Evolutionary conservation across 2,888 invertebrate species (phyloP).

Genomic region (Scrobipalpa costella): DNA sequence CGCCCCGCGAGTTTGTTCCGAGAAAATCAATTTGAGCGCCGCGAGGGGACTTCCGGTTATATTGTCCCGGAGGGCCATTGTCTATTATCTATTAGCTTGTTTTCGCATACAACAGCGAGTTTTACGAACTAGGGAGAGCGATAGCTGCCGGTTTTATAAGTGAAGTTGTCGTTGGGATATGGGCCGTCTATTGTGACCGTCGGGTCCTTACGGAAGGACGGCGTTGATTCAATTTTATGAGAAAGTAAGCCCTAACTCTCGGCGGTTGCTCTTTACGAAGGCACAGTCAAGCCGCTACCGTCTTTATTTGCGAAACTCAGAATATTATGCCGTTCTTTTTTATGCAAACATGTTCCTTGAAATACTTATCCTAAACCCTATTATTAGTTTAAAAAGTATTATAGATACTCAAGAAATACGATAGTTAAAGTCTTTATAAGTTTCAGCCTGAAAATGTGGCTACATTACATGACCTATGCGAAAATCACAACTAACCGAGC

Average conservation of each 20-base stretch:
- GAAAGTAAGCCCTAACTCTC: conserved; percentile 39
- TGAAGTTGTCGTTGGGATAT: conserved; percentile 7
- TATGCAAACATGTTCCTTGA: conserved; percentile 43
- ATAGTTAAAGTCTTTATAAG: not conserved
- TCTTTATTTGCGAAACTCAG: conserved; percentile 51
- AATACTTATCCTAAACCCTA: not conserved
- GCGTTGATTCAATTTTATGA: conserved; percentile 43
- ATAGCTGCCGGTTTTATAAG: conserved; percentile 4
- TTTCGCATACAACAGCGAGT: conserved; percentile 10
- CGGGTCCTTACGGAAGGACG: conserved; percentile 27
- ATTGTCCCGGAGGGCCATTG: not conserved
- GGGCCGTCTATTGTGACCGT: conserved; percentile 29
- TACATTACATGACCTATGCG: not conserved
- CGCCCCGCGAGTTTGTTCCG: not conserved
- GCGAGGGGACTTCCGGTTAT: not conserved
- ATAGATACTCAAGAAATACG: not conserved
- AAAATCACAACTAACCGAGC: not conserved
- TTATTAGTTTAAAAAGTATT: not conserved
- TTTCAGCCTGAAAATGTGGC: not conserved
- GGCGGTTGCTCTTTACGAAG: conserved; percentile 54
- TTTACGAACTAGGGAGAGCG: conserved; percentile 1
- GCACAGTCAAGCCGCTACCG: conserved; percentile 56
- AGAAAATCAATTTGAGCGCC: conserved; percentile 7
- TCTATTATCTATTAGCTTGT: conserved; percentile 19
- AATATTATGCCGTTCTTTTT: conserved; percentile 46